phyloP scores from a whole-genome alignment of 2,113 vertebrate species.

The Myiozetetes cayanensis region DNA sequence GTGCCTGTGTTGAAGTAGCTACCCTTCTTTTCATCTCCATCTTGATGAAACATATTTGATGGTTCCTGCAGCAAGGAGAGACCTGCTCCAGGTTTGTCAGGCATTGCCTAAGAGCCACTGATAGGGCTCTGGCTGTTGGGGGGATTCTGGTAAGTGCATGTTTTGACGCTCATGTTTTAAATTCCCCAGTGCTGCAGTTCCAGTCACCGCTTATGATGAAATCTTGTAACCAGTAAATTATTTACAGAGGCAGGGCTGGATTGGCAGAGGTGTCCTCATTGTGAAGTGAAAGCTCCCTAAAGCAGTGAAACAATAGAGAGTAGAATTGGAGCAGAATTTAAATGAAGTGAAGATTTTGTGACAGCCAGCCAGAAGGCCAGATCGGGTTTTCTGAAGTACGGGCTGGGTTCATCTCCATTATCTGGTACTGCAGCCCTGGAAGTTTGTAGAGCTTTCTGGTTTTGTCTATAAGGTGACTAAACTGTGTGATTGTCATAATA shows the following conservation, averaged over 20 bases:
- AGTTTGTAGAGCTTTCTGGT: slow-evolving; percentile 16
- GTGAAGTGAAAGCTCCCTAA: slow-evolving; percentile 34
- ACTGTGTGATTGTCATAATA: not conserved
- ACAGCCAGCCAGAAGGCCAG: not conserved
- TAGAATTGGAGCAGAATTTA: slow-evolving; percentile 51
- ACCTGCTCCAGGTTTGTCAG: not conserved
- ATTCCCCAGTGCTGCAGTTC: not conserved
- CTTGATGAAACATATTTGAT: not conserved
- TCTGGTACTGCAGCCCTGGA: not conserved
- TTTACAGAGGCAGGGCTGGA: slow-evolving; percentile 36
- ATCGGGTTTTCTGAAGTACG: not conserved
- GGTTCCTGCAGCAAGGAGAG: not conserved
- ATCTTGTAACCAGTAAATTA: slow-evolving; percentile 59
- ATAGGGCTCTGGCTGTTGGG: not conserved
- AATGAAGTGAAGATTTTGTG: slow-evolving; percentile 57
- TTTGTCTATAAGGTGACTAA: slow-evolving; percentile 21
- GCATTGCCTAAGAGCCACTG: not conserved
- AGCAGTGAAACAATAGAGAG: slow-evolving; percentile 33
- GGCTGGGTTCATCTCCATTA: not conserved
- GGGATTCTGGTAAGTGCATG: not conserved
- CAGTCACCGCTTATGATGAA: slow-evolving; percentile 25
- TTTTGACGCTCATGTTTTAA: not conserved
- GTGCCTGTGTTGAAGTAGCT: not conserved
- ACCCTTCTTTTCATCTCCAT: not conserved
- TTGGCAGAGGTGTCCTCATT: slow-evolving; percentile 38